phyloP scores from a whole-genome alignment of 2,113 vertebrate genomes.

The Lagopus muta region DNA sequence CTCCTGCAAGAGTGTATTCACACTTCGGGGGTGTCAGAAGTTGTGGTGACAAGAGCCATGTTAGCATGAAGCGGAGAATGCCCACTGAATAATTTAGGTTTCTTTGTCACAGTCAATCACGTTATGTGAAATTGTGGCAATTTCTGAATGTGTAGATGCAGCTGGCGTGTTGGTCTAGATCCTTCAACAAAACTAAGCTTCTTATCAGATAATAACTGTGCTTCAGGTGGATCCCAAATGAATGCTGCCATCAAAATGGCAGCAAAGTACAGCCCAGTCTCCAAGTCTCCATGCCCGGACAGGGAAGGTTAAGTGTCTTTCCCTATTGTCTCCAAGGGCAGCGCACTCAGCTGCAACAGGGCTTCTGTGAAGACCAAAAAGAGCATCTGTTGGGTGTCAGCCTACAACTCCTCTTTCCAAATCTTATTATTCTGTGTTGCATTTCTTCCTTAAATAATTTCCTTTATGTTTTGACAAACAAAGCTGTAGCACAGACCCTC shows the following conservation, averaged over 20 bases:
- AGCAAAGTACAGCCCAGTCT: fast-evolving
- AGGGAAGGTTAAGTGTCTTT: neutral
- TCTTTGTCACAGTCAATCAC: conserved; percentile 8
- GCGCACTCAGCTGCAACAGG: neutral
- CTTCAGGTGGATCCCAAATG: neutral
- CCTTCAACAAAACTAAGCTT: neutral
- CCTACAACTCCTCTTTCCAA: neutral
- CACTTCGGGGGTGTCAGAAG: neutral
- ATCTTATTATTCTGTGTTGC: neutral
- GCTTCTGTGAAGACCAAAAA: neutral
- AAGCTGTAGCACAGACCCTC: neutral
- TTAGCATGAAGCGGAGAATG: neutral
- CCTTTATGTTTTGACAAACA: neutral
- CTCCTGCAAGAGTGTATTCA: neutral
- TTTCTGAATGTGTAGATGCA: neutral
- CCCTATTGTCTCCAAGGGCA: neutral
- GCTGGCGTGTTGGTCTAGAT: neutral
- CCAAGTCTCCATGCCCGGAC: neutral
- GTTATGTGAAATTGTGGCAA: neutral
- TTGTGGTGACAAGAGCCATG: fast-evolving
- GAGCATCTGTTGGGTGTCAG: neutral
- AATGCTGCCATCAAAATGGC: fast-evolving
- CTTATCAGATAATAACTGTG: neutral
- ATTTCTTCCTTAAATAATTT: neutral
- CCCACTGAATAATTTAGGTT: neutral